Conservation (phyloP, 1,140 invertebrate genomes). For the Antheraea pernyi region DNA sequence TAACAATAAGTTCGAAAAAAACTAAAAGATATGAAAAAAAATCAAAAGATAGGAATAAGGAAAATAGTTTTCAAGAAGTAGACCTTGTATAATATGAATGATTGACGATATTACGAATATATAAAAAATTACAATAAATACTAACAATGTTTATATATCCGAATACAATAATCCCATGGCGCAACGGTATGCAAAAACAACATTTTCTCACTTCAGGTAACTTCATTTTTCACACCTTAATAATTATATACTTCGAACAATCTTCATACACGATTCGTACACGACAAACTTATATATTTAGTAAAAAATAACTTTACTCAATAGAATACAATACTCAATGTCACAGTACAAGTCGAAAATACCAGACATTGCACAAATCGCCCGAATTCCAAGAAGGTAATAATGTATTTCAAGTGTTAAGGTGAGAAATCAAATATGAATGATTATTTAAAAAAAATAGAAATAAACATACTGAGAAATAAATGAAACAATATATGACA, state of each 20-base stretch:
- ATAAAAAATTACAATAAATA: conserved; percentile 19
- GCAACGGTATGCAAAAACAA: conserved; percentile 63
- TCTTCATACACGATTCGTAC: background rate
- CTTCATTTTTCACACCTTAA: conserved; percentile 30
- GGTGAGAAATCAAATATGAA: no score
- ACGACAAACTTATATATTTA: background rate
- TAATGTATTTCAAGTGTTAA: no score
- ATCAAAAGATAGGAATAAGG: no score
- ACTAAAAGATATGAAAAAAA: no score
- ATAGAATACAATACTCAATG: background rate
- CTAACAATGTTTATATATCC: conserved; percentile 65
- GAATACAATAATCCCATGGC: conserved; percentile 63
- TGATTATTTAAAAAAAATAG: no score
- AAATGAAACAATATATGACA: no score
- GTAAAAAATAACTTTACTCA: background rate
- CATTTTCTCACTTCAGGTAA: conserved; percentile 62
- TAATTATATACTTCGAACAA: background rate
- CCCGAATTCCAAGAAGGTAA: no score
- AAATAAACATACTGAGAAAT: no score
- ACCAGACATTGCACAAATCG: no score
- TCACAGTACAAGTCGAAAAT: background rate
- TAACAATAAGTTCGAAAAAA: no score
- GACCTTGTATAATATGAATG: no score
- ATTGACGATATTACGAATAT: background rate
- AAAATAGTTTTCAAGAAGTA: no score